Evolutionary conservation across 2,113 vertebrate species (phyloP), one percentile per base, ranked within the genome.

Genomic region (Pomatostomus ruficeps): DNA sequence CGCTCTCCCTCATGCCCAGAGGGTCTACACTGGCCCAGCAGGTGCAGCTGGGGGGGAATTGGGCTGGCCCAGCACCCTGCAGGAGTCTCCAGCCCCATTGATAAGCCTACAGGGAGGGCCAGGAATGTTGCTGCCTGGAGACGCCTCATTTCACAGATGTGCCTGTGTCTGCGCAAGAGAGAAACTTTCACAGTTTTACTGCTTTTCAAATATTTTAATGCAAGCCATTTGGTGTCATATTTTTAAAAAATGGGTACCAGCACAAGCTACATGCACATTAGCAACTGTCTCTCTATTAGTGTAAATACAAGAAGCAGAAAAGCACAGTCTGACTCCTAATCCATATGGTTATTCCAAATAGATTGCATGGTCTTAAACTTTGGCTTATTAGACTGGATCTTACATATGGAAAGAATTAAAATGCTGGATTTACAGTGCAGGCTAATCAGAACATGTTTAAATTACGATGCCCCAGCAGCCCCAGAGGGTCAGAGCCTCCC

Each of bases 361-460:
- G 91, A 96, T 88, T 95, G 94, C 95, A 88, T 57, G 88, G 93
- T 92, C 94, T 93, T 91, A 94, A 89, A 88, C 88, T 91, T 80
- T 93, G 92, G 93, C 93, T 95, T 95, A 84, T 91, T 94, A 96
- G 82, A 68, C 29, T 67, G 92, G 55, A 88, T 95, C 63, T 80
- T 83, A 71, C 93, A 97, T 94, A 93, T 95, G 94, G 93, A 93
- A 94, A 89, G 92, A 91, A 94, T 97, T 95, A 93, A 96, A 95
- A 87, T 36, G 70, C 89, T 87, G 94, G 93, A 92, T 96, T 96
- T 93, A 92, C 95, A 94, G 88, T 87, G 88, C 66, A 79, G 80
- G 66, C 93, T 94, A 91, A 95, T 95, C 80, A 95, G 90, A 95
- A 94, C 78, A 75, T 95, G 93, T 96, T 97, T 95, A 89, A 81